A percentile compares a stretch with the other conserved stretches of the same genome.
phyloP scores from a whole-genome alignment of 2,797 vertebrate species.

The Phoeniculus purpureus region DNA sequence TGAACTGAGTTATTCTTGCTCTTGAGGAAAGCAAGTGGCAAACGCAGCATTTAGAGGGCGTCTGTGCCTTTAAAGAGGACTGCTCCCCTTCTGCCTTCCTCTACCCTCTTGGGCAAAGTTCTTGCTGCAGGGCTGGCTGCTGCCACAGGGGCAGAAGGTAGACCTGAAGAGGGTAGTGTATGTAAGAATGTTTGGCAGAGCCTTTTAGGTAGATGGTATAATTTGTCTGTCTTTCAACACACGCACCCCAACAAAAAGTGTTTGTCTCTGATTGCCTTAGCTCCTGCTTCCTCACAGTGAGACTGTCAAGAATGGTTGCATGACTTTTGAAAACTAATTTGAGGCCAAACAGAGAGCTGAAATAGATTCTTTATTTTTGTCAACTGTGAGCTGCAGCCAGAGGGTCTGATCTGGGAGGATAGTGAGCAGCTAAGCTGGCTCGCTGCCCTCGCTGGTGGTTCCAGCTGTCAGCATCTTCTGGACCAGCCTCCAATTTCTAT shows the following conservation, averaged over 20 bases:
- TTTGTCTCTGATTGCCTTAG: constrained; percentile 29
- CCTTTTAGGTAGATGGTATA: not conserved
- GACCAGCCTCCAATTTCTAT: not conserved
- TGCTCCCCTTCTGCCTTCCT: not conserved
- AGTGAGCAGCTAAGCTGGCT: fast-evolving
- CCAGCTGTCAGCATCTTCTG: not conserved
- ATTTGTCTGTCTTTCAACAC: constrained; percentile 29
- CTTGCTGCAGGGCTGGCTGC: constrained; percentile 30
- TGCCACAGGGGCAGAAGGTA: constrained; percentile 34
- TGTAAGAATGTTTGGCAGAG: constrained; percentile 28
- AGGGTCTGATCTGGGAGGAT: not conserved
- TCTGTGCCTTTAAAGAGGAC: not conserved
- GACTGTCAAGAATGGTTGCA: not conserved
- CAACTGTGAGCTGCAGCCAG: not conserved
- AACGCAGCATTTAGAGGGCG: not conserved
- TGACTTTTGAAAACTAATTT: constrained; percentile 1
- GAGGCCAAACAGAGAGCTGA: constrained; percentile 43
- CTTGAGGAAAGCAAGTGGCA: not conserved
- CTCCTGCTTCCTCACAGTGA: not conserved
- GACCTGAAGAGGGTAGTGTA: not conserved
- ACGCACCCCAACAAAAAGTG: not conserved
- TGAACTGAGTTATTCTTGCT: fast-evolving
- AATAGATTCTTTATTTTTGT: constrained; percentile 22
- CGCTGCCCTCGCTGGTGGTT: not conserved
- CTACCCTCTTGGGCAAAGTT: not conserved